Evolutionary conservation across 2,888 invertebrate genomes (phyloP), one percentile per base, ranked within the genome.

Genomic region (Tetanocera ferruginea): DNA sequence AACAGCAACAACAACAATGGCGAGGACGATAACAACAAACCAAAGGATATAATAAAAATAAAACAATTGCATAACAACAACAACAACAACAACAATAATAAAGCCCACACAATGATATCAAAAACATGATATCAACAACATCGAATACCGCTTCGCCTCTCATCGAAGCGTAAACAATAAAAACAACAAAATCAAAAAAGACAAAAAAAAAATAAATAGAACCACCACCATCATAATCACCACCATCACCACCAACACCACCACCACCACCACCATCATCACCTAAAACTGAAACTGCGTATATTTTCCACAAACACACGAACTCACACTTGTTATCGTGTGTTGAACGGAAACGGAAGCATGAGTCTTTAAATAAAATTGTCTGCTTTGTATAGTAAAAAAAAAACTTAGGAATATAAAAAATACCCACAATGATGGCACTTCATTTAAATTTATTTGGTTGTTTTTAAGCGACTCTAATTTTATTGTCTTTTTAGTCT

Each of bases 41-140:
- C 85, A 84, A 86, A 85, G 86, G 86, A 87, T 83, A 85, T 85
- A 67, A 84, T 85, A 83, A 85, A 85, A 82, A 85, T 87, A 85
- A 87, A 83, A 80, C 85, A 87, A 81, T 81, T 85, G 80, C 80
- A 83, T 78, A 80, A 82, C 78, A 83, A 83, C 76, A 80, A 69
- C 73, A 62, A 73, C 28, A 74, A 64, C 34, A 66, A 25, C 73
- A 76, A 75, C 79, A 77, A 31, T 62, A 70, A 49, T 51, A 28
- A 76, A 70, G 52, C 17, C 43, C 23, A 69, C 52, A 28, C 52
- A 37, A 31, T 52, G 62, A 23, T 43, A 62, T 17, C 74, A 76
- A 77, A 23, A 37, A 76, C 76, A 75, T 80, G 81, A 82, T 69
- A 80, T 28, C 67, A 75, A 76, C 55, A 77, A 64, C 73, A 77